Conservation (phyloP, 2,797 vertebrate genomes). For the Dicrostonyx torquatus region DNA sequence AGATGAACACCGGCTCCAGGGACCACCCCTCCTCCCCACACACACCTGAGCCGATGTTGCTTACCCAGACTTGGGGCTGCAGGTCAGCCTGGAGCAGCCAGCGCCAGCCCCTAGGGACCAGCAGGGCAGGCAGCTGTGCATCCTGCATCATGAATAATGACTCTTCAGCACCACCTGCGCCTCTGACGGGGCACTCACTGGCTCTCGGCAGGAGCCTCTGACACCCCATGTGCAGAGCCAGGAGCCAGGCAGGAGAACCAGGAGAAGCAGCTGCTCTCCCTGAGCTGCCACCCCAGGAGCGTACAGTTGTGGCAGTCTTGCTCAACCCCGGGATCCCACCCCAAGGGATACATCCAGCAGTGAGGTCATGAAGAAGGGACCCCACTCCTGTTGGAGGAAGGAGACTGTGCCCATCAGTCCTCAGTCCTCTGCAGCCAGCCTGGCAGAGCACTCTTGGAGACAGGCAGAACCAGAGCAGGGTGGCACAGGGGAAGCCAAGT, state of each 20-base stretch:
- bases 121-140: conserved; percentile 11
- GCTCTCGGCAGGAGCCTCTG: conserved; percentile 54
- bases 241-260: conserved; percentile 25
- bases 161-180: conserved; percentile 50
- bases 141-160: conserved; percentile 77
- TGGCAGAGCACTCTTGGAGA: not conserved
- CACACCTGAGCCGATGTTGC: not conserved
- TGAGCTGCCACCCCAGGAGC: not conserved
- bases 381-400: not conserved
- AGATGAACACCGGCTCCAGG: not conserved
- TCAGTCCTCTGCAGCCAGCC: not conserved
- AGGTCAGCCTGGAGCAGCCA: not conserved
- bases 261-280: conserved; percentile 55
- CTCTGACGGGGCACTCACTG: conserved; percentile 60
- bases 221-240: not conserved
- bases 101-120: not conserved
- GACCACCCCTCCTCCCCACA: not conserved
- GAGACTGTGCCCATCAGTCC: not conserved
- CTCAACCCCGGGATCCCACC: not conserved
- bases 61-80: not conserved
- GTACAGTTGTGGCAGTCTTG: not conserved
- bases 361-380: not conserved
- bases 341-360: not conserved
- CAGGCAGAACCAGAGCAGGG: not conserved
- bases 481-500: not conserved